Conservation (phyloP, 1,140 invertebrate species). For the Pristionchus pacificus region DNA sequence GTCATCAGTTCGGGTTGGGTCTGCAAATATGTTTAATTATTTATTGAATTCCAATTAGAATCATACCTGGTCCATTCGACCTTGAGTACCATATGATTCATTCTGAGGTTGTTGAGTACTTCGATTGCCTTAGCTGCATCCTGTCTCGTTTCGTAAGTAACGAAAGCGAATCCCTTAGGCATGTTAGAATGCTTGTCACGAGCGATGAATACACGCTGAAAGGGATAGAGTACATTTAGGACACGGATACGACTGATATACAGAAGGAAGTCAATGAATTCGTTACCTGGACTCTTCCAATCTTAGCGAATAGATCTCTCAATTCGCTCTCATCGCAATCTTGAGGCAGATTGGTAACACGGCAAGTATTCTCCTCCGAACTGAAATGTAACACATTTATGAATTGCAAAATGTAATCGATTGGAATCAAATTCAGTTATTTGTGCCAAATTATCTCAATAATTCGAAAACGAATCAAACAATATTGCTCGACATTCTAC, state of each 20-base stretch:
- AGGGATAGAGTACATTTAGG: conserved; percentile 54
- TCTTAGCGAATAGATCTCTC: conserved; percentile 86
- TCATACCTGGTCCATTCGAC: conserved; percentile 92
- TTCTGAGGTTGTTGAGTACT: conserved; percentile 83
- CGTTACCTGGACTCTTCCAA: conserved; percentile 67
- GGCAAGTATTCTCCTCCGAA: conserved; percentile 76
- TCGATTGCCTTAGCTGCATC: background rate
- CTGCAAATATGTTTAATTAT: too few species aligned
- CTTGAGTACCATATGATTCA: conserved; percentile 93
- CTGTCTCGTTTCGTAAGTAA: conserved; percentile 70
- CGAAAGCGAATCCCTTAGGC: conserved; percentile 80
- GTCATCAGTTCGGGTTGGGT: conserved; percentile 31
- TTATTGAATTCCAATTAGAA: conserved; percentile 4
- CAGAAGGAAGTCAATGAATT: too few species aligned
- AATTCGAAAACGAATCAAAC: too few species aligned
- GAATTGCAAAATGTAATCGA: too few species aligned
- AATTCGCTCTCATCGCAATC: conserved; percentile 76
- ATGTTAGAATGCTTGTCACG: conserved; percentile 70
- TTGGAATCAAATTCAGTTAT: too few species aligned
- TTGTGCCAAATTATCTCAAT: too few species aligned
- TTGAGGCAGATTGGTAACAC: conserved; percentile 87
- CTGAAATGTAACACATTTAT: too few species aligned
- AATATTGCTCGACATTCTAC: too few species aligned
- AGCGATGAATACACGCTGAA: conserved; percentile 80
- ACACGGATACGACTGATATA: background rate